phyloP scores from a whole-genome alignment of 2,113 vertebrate genomes.

The Python bivittatus region DNA sequence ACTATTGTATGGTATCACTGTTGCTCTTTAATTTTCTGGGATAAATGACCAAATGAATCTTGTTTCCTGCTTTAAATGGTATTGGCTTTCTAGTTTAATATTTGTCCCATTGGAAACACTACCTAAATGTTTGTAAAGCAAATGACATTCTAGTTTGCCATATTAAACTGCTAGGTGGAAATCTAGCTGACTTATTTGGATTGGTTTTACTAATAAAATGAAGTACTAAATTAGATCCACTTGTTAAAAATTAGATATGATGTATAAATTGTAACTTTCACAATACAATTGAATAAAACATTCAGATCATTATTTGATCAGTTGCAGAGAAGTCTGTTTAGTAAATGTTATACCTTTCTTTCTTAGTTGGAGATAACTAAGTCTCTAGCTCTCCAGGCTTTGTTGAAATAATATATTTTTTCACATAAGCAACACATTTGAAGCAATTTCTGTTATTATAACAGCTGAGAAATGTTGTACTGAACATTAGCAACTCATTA shows the following conservation, averaged over 20 bases:
- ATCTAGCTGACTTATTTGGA: constrained; percentile 68
- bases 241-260: constrained; percentile 80
- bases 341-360: not conserved
- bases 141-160: constrained; percentile 74
- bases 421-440: not conserved
- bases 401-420: not conserved
- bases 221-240: constrained; percentile 79
- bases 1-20: constrained; percentile 61
- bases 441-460: not conserved
- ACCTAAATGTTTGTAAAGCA: constrained; percentile 74
- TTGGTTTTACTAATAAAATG: constrained; percentile 87
- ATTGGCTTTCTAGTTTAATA: constrained; percentile 75
- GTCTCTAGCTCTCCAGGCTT: not conserved
- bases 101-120: constrained; percentile 77
- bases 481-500: not conserved
- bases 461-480: not conserved
- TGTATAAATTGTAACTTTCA: constrained; percentile 93
- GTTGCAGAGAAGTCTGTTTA: constrained; percentile 33
- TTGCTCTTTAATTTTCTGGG: constrained; percentile 70
- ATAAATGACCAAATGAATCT: constrained; percentile 68
- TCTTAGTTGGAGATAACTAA: not conserved
- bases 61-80: constrained; percentile 75
- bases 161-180: constrained; percentile 74
- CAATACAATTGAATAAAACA: constrained; percentile 87
- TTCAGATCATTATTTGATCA: constrained; percentile 58